Conservation (phyloP, 2,888 invertebrate species). For the Chloromyia formosa region DNA sequence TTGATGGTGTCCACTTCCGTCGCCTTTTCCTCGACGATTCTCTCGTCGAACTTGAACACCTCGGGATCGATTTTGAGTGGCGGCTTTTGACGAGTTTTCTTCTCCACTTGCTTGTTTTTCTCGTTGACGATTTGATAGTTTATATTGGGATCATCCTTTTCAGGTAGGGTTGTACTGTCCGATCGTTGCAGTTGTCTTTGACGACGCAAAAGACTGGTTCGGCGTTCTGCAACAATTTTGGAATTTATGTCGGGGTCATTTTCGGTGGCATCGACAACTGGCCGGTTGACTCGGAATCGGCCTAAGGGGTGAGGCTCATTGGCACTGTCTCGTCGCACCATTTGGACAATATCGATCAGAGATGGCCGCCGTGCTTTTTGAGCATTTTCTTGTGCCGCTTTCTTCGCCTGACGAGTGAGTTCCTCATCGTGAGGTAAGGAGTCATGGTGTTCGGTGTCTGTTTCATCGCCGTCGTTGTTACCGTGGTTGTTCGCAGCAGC, state of each 20-base stretch:
- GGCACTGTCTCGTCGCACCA: constrained; percentile 57
- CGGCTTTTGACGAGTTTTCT: constrained; percentile 47
- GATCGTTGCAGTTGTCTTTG: constrained; percentile 53
- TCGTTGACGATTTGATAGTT: constrained; percentile 63
- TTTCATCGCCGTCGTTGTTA: constrained; percentile 69
- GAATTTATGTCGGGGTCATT: constrained; percentile 60
- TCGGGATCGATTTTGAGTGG: constrained; percentile 50
- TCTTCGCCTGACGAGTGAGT: constrained; percentile 52
- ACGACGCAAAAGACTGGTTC: constrained; percentile 58
- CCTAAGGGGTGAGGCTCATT: constrained; percentile 57
- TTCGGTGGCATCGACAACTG: constrained; percentile 48
- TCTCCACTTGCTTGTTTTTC: constrained; percentile 61
- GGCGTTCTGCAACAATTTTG: constrained; percentile 59
- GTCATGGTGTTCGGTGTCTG: constrained; percentile 77
- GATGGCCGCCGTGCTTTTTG: constrained; percentile 60
- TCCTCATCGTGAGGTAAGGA: constrained; percentile 71
- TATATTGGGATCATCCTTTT: constrained; percentile 41
- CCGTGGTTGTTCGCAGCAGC: constrained; percentile 55
- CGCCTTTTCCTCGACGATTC: background rate
- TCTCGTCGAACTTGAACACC: constrained; percentile 15
- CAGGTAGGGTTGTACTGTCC: constrained; percentile 46
- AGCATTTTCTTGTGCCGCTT: constrained; percentile 55
- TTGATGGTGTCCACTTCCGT: background rate
- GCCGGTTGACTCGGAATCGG: constrained; percentile 55
- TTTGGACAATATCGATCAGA: constrained; percentile 61